phyloP scores from a whole-genome alignment of 2,888 invertebrate species.

The Cheilosia soror region DNA sequence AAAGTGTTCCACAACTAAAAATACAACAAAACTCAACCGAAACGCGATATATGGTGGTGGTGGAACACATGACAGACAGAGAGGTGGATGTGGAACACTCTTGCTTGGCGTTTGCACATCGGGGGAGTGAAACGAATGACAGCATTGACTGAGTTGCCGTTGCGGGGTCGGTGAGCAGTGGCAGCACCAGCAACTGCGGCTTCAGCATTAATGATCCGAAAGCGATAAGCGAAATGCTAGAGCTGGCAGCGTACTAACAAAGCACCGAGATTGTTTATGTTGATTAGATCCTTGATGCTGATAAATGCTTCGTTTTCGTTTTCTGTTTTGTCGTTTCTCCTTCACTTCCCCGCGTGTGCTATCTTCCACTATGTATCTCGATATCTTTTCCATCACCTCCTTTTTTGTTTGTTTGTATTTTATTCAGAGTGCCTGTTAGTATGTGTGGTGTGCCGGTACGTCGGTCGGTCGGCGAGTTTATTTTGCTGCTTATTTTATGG shows the following conservation, averaged over 20 bases:
- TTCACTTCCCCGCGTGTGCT: constrained; percentile 42
- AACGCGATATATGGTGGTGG: constrained; percentile 32
- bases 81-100: constrained; percentile 52
- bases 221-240: constrained; percentile 75
- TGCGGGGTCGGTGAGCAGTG: constrained; percentile 14
- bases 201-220: constrained; percentile 74
- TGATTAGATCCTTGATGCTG: constrained; percentile 77
- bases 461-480: constrained; percentile 19
- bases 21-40: constrained; percentile 26
- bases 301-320: constrained; percentile 76
- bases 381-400: constrained; percentile 70
- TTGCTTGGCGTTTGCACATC: constrained; percentile 8
- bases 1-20: constrained; percentile 52
- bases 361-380: constrained; percentile 70
- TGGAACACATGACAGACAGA: constrained; percentile 54
- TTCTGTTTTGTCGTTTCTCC: constrained; percentile 63
- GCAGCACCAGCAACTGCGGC: constrained; percentile 64
- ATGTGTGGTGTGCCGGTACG: too few relatives aligned
- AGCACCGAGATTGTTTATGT: constrained; percentile 77
- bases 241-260: constrained; percentile 78
- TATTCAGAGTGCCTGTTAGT: constrained; percentile 27
- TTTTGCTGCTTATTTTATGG: constrained; percentile 39
- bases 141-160: constrained; percentile 38
- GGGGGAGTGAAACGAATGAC: constrained; percentile 74
- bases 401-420: constrained; percentile 31